Evolutionary conservation across 2,113 vertebrate species (phyloP), one percentile per base, ranked within the genome.

Genomic region (Hucho hucho): DNA sequence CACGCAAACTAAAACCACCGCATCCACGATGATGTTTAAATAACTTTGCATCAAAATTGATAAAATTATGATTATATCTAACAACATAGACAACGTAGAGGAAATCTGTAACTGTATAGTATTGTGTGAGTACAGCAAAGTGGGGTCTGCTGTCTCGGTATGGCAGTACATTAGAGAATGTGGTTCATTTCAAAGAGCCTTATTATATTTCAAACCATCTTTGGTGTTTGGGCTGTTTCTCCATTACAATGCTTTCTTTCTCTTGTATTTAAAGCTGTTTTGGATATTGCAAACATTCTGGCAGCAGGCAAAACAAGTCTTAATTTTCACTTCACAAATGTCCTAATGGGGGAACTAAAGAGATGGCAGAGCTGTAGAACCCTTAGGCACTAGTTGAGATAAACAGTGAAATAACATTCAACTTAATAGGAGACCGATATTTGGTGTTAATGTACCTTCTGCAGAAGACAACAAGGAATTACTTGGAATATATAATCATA

Each of bases 331-430:
- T 91, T 91, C 93, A 93, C 92, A 90, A 90, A 92, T 94, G 92
- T 92, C 89, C 91, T 93, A 93, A 95, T 96, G 95, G 94, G 93
- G 92, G 92, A 91, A 94, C 91, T 91, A 93, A 92, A 93, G 91
- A 91, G 92, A 93, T 91, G 91, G 93, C 82, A 91, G 91, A 92
- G 91, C 67, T 73, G 13, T 28, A 47, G 67, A 64, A 72, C 29
- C 81, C 72, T 72, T 0, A 79, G 81, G 77, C 78, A 66, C 4
- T 20, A 75, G 49, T 53, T 22, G 32, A 75, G 26, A 11, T 59
- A 65, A 67, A 69, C 73, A 72, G 76, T 37, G 63, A 74, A 78
- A 75, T 63, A 79, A 70, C 59, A 16, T 68, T 76, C 29, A 56
- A 25, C 56, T 65, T 79, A 69, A 77, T 80, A 77, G 76, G 72